These are phyloP conservation scores for Zapornia atra DNA, from an alignment of 2,113 vertebrate species.

Conservation along the genomic window DNA sequence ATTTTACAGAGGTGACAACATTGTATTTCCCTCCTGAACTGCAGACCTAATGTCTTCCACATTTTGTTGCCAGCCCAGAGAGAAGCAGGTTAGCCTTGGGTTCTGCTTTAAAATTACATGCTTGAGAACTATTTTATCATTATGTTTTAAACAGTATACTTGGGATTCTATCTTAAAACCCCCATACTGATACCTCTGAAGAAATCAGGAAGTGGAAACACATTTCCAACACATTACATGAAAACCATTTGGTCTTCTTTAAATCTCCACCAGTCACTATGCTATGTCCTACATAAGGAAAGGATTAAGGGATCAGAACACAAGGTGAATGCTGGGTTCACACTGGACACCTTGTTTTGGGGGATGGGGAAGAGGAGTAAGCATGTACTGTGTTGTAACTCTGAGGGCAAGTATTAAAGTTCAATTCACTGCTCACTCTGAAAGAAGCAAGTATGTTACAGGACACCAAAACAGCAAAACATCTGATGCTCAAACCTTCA, in stretches of 20 bases:
- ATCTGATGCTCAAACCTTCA: not conserved
- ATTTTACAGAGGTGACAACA: not conserved
- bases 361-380: not conserved
- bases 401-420: slow-evolving; percentile 53
- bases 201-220: slow-evolving; percentile 49
- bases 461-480: not conserved
- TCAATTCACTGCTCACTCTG: not conserved
- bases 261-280: slow-evolving; percentile 1
- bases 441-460: not conserved
- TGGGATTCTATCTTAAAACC: not conserved
- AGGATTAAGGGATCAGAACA: slow-evolving; percentile 56
- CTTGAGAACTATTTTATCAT: not conserved
- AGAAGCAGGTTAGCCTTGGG: not conserved
- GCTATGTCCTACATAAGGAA: slow-evolving; percentile 43
- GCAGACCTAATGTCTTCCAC: slow-evolving; percentile 16
- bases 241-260: slow-evolving; percentile 34
- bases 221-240: slow-evolving; percentile 8
- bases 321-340: not conserved
- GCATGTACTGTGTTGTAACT: slow-evolving; percentile 2
- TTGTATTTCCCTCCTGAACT: not conserved
- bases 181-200: not conserved
- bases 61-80: not conserved
- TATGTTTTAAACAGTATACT: not conserved
- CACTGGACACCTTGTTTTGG: slow-evolving; percentile 1
- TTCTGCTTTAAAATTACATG: not conserved